These are phyloP conservation scores for Urophycis tenuis DNA, from an alignment of 2,797 vertebrate genomes.

Conservation along the genomic window DNA sequence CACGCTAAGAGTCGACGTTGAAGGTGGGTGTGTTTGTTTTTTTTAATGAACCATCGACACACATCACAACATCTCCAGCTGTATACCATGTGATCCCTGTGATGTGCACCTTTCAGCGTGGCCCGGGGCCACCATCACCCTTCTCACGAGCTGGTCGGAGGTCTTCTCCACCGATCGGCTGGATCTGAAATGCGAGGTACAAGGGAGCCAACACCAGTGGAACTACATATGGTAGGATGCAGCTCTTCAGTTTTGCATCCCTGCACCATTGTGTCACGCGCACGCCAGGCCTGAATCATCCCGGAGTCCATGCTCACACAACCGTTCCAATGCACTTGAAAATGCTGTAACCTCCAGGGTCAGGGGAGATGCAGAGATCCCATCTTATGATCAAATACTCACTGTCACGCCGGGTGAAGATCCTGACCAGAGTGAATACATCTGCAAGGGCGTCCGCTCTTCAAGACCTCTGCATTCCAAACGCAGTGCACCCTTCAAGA, in stretches of 20 bases:
- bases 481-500: constrained; percentile 41
- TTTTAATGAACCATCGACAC: background rate
- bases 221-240: constrained; percentile 64
- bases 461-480: constrained; percentile 52
- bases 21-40: constrained; percentile 21
- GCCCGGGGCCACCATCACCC: constrained; percentile 42
- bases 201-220: constrained; percentile 37
- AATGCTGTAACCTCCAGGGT: constrained; percentile 43
- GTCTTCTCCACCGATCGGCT: constrained; percentile 63
- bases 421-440: constrained; percentile 54
- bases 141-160: constrained; percentile 64
- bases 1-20: rapidly evolving
- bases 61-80: background rate
- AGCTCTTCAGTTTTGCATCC: background rate
- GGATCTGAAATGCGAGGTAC: constrained; percentile 57
- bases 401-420: constrained; percentile 53
- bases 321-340: background rate
- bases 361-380: background rate
- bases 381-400: background rate
- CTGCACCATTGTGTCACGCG: background rate
- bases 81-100: background rate
- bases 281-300: background rate
- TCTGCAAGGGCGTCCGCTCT: constrained; percentile 47
- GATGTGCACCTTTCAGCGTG: constrained; percentile 42
- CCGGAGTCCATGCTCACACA: background rate